Conservation (phyloP, 2,113 vertebrate genomes). For the Neolamprologus cancellatus region DNA sequence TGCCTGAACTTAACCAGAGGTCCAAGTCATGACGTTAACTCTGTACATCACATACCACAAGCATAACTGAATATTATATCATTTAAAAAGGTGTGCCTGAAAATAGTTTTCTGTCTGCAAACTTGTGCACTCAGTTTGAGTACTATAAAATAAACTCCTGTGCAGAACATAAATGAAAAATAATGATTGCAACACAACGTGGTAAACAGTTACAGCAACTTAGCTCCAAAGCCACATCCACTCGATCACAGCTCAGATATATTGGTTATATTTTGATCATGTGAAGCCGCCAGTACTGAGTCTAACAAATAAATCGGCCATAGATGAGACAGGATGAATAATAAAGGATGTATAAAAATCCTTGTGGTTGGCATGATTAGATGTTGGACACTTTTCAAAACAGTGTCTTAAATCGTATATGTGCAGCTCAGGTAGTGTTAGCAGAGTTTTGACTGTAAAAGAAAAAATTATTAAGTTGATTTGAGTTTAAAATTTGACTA, state of each 20-base stretch:
- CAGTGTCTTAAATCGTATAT: not conserved
- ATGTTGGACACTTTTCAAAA: not conserved
- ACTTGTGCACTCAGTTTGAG: not conserved
- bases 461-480: not conserved
- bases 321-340: not conserved
- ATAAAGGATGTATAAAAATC: not conserved
- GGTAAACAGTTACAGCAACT: not conserved
- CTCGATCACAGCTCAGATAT: not conserved
- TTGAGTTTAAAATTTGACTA: not conserved
- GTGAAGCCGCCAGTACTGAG: not conserved
- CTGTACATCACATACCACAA: not conserved
- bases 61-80: not conserved
- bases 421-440: not conserved
- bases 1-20: not conserved
- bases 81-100: not conserved
- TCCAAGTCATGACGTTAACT: not conserved
- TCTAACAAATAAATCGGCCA: not conserved
- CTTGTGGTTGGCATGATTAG: not conserved
- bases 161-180: not conserved
- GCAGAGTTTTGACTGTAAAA: not conserved
- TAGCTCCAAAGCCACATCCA: not conserved
- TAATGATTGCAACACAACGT: not conserved
- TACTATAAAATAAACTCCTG: accelerated
- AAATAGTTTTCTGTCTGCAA: not conserved
- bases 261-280: not conserved